Percentiles rank a stretch among this genome's conserved stretches.
phyloP scores from a whole-genome alignment of 2,797 vertebrate species.

The Xiphorhynchus erythropygius region DNA sequence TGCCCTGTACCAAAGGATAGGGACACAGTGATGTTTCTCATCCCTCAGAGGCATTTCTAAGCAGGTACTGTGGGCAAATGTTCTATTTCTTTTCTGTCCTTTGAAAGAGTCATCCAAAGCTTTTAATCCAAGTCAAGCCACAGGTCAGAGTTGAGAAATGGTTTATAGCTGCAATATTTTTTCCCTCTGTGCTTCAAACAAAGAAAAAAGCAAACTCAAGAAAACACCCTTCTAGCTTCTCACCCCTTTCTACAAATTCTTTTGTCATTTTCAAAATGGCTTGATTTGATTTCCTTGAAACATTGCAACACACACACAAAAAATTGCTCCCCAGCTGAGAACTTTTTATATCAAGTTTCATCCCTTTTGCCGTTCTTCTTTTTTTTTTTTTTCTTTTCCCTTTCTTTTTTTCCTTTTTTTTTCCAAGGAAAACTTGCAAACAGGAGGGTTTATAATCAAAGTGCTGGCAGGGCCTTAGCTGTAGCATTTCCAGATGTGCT shows the following conservation, averaged over 20 bases:
- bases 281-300: conserved; percentile 55
- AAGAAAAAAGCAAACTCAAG: neutral
- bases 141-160: neutral
- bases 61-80: neutral
- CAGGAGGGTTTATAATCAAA: conserved; percentile 42
- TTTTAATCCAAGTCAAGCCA: neutral
- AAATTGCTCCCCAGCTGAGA: conserved; percentile 48
- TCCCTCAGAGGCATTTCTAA: neutral
- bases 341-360: conserved; percentile 56
- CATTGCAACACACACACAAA: conserved; percentile 24
- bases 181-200: neutral
- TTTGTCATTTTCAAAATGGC: conserved; percentile 18
- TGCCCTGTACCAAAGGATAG: neutral
- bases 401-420: neutral
- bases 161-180: neutral
- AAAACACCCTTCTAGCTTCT: neutral
- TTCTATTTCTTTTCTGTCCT: neutral
- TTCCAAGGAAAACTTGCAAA: conserved; percentile 24
- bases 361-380: neutral
- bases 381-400: neutral
- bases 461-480: neutral
- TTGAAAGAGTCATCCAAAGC: neutral
- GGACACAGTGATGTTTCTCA: neutral
- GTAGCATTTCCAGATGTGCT: conserved; percentile 67
- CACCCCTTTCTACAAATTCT: neutral